phyloP scores from a whole-genome alignment of 2,113 vertebrate genomes.

The Mola mola region DNA sequence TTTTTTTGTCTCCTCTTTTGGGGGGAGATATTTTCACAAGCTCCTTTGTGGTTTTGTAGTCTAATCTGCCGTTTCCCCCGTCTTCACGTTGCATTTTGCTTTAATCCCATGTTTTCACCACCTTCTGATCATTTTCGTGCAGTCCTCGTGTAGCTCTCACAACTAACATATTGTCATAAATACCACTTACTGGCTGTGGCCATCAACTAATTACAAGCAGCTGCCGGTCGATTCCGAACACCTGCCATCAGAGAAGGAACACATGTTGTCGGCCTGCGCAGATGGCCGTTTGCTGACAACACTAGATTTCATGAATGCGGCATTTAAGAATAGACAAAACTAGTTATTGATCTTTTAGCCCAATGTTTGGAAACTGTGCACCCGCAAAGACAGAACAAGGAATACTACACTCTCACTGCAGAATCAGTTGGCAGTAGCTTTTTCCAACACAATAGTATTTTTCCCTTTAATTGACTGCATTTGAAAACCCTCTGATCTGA shows the following conservation, averaged over 20 bases:
- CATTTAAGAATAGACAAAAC: conserved; percentile 20
- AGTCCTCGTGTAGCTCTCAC: not conserved
- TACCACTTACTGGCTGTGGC: conserved; percentile 25
- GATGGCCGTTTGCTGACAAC: conserved; percentile 48
- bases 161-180: conserved; percentile 20
- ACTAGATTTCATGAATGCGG: conserved; percentile 10
- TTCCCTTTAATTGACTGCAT: no score
- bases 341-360: not conserved
- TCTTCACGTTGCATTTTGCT: no score
- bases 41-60: conserved; percentile 14
- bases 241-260: conserved; percentile 55
- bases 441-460: no score
- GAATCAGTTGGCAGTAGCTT: no score
- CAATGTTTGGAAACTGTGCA: not conserved
- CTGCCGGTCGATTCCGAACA: conserved; percentile 50
- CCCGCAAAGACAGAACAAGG: not conserved
- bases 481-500: no score
- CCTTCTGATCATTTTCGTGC: not conserved
- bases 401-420: no score
- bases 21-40: conserved; percentile 14
- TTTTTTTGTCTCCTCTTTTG: conserved; percentile 4
- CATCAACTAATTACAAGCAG: conserved; percentile 59
- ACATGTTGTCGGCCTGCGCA: conserved; percentile 53
- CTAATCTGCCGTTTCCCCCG: conserved; percentile 20
- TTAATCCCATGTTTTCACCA: no score